phyloP scores from a whole-genome alignment of 2,113 vertebrate species.

The Coracopsis vasa region DNA sequence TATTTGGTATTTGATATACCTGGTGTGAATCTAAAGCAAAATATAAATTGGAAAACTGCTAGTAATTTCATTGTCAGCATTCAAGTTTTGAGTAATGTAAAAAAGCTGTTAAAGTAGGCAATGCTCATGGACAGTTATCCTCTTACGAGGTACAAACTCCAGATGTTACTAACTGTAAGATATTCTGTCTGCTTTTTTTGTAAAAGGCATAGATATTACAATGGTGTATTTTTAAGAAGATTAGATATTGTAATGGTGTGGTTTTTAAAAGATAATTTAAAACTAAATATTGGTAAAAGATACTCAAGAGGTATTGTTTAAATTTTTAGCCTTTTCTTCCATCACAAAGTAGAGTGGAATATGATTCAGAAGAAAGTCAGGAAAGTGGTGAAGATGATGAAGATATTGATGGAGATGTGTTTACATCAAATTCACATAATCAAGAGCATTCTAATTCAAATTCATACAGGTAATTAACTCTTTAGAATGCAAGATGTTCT shows the following conservation, averaged over 20 bases:
- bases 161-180: not conserved
- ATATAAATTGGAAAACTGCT: not conserved
- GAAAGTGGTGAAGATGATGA: conserved; percentile 84
- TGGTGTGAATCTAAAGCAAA: not conserved
- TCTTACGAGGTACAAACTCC: not conserved
- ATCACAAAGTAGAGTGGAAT: conserved; percentile 82
- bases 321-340: conserved; percentile 84
- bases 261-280: not conserved
- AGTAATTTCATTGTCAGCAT: not conserved
- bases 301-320: not conserved
- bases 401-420: conserved; percentile 76
- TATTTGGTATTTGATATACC: fast-evolving
- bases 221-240: not conserved
- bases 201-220: not conserved
- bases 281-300: not conserved
- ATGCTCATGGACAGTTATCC: fast-evolving
- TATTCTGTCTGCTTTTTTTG: not conserved
- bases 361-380: conserved; percentile 95
- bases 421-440: conserved; percentile 77
- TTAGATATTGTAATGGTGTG: not conserved
- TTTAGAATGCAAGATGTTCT: not conserved
- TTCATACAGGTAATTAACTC: conserved; percentile 87
- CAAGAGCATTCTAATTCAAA: conserved; percentile 94
- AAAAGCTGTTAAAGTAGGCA: not conserved
- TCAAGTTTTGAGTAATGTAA: not conserved